These are phyloP conservation scores for Phenganax marumi DNA, from an alignment of 92 coral and sea anemone genomes.

Conservation along the genomic window DNA sequence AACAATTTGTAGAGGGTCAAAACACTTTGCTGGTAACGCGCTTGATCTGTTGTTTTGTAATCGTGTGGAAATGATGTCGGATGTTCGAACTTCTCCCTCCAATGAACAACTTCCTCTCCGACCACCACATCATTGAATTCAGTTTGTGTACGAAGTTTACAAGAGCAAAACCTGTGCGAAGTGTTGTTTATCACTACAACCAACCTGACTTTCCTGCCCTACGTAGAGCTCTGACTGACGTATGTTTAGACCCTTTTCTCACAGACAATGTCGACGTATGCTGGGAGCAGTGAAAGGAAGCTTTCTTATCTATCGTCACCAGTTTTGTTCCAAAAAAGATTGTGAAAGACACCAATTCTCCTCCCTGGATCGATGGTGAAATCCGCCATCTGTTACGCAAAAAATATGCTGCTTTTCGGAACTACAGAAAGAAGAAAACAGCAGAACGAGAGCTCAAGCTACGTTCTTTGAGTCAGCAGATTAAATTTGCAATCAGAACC, in stretches of 20 bases:
- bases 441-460: not conserved
- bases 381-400: not conserved
- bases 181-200: not conserved
- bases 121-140: not conserved
- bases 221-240: not conserved
- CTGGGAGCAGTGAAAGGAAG: not conserved
- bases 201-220: too few relatives aligned
- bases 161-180: not conserved
- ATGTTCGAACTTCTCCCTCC: not conserved
- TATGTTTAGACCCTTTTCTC: not conserved
- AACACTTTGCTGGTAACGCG: not conserved
- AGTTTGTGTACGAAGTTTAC: not conserved
- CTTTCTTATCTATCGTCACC: not conserved
- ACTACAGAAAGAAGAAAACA: not conserved
- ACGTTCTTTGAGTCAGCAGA: not conserved
- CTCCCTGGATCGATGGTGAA: not conserved
- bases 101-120: not conserved
- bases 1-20: not conserved
- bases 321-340: not conserved
- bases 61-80: not conserved
- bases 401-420: not conserved
- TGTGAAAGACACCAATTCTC: not conserved
- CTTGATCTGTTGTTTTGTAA: constrained; percentile 8
- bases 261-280: not conserved
- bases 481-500: too few relatives aligned